phyloP scores from a whole-genome alignment of 23 tunicate genomes.

The Aplidium turbinatum region DNA sequence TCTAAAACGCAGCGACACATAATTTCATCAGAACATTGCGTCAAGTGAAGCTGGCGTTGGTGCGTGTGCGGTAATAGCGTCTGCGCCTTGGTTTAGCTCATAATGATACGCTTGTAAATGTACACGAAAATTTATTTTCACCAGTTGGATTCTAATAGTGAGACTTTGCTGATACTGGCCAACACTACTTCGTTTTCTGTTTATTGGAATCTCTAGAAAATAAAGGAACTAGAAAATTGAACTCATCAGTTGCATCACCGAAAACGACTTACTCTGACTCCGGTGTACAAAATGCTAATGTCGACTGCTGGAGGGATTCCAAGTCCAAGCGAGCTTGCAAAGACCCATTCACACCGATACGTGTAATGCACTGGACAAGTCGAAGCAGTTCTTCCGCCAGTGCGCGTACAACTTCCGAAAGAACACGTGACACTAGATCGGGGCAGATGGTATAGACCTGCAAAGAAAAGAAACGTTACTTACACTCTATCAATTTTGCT shows the following conservation, averaged over 20 bases:
- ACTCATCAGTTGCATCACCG: not conserved
- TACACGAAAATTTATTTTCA: too few species aligned
- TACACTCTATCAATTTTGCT: too few species aligned
- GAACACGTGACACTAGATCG: slow-evolving; percentile 42
- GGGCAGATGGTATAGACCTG: slow-evolving; percentile 79
- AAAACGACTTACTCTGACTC: slow-evolving; percentile 46
- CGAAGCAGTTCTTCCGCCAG: slow-evolving; percentile 82
- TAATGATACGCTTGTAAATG: too few species aligned
- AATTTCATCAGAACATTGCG: too few species aligned
- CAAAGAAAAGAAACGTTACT: too few species aligned
- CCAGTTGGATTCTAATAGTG: not conserved
- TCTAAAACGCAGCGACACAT: too few species aligned
- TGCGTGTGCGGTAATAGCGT: too few species aligned
- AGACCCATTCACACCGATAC: slow-evolving; percentile 70
- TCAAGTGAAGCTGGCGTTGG: too few species aligned
- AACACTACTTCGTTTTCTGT: not conserved
- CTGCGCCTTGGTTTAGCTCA: too few species aligned
- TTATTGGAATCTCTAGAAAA: not conserved
- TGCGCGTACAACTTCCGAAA: slow-evolving; percentile 41
- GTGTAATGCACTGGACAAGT: slow-evolving; percentile 63
- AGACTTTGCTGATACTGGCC: not conserved
- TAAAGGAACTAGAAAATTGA: not conserved
- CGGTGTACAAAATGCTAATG: slow-evolving; percentile 31
- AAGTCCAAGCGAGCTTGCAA: slow-evolving; percentile 76
- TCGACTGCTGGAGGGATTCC: slow-evolving; percentile 64